Evolutionary conservation across 2,888 invertebrate genomes (phyloP).

Genomic region (Globia sparganii): DNA sequence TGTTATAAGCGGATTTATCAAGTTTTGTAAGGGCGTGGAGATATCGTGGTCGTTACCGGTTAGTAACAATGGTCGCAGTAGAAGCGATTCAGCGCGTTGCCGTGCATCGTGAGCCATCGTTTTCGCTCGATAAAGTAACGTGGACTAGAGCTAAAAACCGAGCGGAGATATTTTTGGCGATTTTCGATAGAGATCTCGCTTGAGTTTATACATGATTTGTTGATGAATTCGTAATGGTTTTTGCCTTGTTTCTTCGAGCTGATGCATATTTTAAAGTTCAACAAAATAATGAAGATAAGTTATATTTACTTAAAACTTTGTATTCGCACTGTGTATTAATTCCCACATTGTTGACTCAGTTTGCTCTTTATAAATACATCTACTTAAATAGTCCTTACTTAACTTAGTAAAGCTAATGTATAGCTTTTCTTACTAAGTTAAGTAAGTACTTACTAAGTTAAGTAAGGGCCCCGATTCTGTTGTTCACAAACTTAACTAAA

Average conservation of each 20-base stretch:
- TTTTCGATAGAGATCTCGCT: constrained; percentile 15
- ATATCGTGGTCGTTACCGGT: constrained; percentile 65
- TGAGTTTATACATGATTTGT: background rate
- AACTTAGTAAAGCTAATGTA: too few relatives aligned
- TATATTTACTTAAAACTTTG: constrained; percentile 16
- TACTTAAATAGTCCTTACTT: background rate
- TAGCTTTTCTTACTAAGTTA: too few relatives aligned
- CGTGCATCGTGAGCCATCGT: constrained; percentile 27
- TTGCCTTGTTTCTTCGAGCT: background rate
- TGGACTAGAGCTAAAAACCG: constrained; percentile 35
- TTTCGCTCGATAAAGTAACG: constrained; percentile 60
- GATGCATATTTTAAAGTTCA: background rate
- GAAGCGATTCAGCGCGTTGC: constrained; percentile 72
- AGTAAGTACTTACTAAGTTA: too few relatives aligned
- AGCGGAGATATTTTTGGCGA: constrained; percentile 32
- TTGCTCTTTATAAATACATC: background rate
- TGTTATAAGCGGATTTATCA: constrained; percentile 19
- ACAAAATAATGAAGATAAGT: background rate
- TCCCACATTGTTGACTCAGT: constrained; percentile 7
- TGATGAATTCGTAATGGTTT: constrained; percentile 9
- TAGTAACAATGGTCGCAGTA: constrained; percentile 70
- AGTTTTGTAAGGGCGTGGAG: constrained; percentile 61
- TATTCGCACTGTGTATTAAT: background rate
- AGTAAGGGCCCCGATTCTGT: too few relatives aligned
- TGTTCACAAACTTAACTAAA: too few relatives aligned